Conservation (phyloP, 2,888 invertebrate genomes). For the Spisula solida region DNA sequence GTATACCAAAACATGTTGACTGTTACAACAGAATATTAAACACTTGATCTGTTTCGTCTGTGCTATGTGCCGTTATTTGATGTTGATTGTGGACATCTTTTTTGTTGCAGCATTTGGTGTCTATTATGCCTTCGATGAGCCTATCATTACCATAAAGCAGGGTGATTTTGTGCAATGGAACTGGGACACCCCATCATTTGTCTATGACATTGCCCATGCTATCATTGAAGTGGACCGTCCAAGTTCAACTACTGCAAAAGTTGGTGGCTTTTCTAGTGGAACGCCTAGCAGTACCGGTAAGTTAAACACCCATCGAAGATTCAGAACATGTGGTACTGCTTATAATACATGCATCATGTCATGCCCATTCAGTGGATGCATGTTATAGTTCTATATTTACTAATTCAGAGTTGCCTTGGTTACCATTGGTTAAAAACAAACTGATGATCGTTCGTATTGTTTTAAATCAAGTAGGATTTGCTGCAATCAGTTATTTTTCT, state of each 20-base stretch:
- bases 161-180: slow-evolving; percentile 76
- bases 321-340: too few species aligned
- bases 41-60: too few species aligned
- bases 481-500: not conserved
- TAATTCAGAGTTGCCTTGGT: too few species aligned
- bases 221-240: slow-evolving; percentile 72
- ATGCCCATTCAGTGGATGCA: too few species aligned
- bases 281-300: slow-evolving; percentile 64
- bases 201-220: slow-evolving; percentile 67
- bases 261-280: slow-evolving; percentile 72
- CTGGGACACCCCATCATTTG: slow-evolving; percentile 73
- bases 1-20: too few species aligned
- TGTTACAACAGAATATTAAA: too few species aligned
- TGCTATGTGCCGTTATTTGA: too few species aligned
- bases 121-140: slow-evolving; percentile 76
- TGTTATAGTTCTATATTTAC: too few species aligned
- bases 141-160: slow-evolving; percentile 58
- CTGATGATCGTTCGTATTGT: not conserved
- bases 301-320: not conserved
- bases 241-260: slow-evolving; percentile 54
- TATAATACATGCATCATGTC: too few species aligned
- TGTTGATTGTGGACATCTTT: not conserved
- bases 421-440: too few species aligned
- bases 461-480: not conserved
- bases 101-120: slow-evolving; percentile 71